Evolutionary conservation across 2,888 invertebrate species (phyloP).

Genomic region (Athalia rosae): DNA sequence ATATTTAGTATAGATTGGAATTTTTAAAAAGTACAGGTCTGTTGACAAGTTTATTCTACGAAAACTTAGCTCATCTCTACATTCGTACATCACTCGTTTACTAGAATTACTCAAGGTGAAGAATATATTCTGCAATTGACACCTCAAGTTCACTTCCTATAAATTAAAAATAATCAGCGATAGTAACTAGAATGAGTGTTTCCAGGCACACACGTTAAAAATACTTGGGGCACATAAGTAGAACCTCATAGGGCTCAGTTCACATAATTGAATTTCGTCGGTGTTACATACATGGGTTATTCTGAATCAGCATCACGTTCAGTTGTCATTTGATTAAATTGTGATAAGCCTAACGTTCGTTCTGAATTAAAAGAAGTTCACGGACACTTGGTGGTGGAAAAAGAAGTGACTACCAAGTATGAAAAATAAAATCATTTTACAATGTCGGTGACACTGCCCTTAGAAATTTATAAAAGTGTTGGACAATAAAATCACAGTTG

Average conservation of each 20-base stretch:
- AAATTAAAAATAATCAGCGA: constrained; percentile 19
- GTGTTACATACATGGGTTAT: not conserved
- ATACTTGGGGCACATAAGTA: constrained; percentile 11
- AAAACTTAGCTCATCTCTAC: not conserved
- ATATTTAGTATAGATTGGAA: not conserved
- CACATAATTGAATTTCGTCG: not conserved
- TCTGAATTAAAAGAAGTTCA: not conserved
- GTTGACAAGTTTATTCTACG: constrained; percentile 7
- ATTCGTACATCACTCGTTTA: constrained; percentile 23
- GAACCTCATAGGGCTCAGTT: no score
- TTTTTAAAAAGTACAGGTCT: constrained; percentile 9
- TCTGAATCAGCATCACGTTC: not conserved
- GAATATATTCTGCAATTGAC: not conserved
- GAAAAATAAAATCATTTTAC: not conserved
- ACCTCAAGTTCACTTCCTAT: not conserved
- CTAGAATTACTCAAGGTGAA: not conserved
- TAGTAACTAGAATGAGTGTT: constrained; percentile 27
- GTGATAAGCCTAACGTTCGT: not conserved
- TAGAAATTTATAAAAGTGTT: not conserved
- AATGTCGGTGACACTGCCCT: not conserved
- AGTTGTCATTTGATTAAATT: constrained; percentile 11
- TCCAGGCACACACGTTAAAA: constrained; percentile 10
- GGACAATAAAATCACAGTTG: not conserved
- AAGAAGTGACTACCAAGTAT: not conserved
- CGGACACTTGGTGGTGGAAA: no score